Conservation (phyloP, 2,113 vertebrate genomes). For the Anoura caudifer region DNA sequence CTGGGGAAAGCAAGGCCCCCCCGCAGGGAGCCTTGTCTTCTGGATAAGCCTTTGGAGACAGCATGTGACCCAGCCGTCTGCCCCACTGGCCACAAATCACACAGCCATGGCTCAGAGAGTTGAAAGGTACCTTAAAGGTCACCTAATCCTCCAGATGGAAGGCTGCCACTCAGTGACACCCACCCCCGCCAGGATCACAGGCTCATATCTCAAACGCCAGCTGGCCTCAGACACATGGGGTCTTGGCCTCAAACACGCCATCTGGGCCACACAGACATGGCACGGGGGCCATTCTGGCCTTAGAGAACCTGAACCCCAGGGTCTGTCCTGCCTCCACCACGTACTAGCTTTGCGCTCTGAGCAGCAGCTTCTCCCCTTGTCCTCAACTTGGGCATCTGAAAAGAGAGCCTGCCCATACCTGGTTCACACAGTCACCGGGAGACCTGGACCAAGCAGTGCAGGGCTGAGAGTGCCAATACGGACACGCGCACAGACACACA, state of each 20-base stretch:
- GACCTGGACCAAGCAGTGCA: neutral
- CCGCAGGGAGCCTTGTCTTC: neutral
- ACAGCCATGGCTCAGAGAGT: neutral
- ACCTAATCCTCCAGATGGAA: conserved; percentile 42
- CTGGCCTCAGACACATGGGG: neutral
- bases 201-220: neutral
- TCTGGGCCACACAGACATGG: neutral
- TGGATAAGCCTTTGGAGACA: neutral
- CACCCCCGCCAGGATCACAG: conserved; percentile 45
- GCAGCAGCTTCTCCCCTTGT: neutral
- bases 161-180: neutral
- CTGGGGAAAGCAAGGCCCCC: neutral
- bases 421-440: accelerated
- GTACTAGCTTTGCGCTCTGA: neutral
- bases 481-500: neutral
- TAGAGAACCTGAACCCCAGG: neutral
- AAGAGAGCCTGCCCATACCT: neutral
- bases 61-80: neutral
- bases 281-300: neutral
- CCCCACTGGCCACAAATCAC: conserved; percentile 23
- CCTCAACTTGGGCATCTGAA: neutral
- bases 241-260: neutral
- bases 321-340: accelerated
- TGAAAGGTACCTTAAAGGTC: conserved; percentile 66
- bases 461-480: neutral